Evolutionary conservation across 2,888 invertebrate genomes (phyloP), one percentile per base, ranked within the genome.

Genomic region (Chrysodeixis includens): DNA sequence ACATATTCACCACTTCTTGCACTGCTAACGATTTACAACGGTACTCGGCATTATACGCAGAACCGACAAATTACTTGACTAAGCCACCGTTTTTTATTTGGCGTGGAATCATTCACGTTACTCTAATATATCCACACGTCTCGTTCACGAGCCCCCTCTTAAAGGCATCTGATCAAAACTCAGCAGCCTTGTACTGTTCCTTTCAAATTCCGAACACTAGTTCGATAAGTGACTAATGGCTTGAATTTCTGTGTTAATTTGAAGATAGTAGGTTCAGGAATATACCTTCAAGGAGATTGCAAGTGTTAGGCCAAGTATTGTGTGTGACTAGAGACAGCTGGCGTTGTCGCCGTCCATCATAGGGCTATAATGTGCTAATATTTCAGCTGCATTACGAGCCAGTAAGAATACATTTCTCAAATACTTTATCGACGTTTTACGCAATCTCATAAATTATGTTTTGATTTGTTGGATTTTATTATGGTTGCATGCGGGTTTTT

Each of bases 101-200:
- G 40, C 35, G n/a, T 30, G n/a, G 26, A 32, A 57, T 32, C 49
- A 30, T 63, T 14, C 26, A 22, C n/a, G 9, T 59, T 40, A 14
- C 16, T 59, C n/a, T 20, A 59, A 56, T 16, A 1, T 32, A 56
- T 65, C 62, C 30, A 49, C 46, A 58, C 49, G 56, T 46, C 12
- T 62, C 44, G 16, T 16, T 26, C 54, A 32, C 71, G 57, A 67
- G 62, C 49, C 14, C 8, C 18, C 52, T 12, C 9, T 2, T 9
- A 0, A 35, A 51, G 22, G 62, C 32, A 53, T 57, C 26, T 56
- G 56, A 61, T 56, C 63, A 69, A 69, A 71, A 69, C 56, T 65
- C 44, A 57, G 49, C 63, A 69, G 51, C 77, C 77, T 78, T 78
- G 75, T 60, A 62, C 22, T 57, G 44, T 8, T 54, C 66, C 66